Conservation (phyloP, 2,113 vertebrate species). For the Tyrannus savana region DNA sequence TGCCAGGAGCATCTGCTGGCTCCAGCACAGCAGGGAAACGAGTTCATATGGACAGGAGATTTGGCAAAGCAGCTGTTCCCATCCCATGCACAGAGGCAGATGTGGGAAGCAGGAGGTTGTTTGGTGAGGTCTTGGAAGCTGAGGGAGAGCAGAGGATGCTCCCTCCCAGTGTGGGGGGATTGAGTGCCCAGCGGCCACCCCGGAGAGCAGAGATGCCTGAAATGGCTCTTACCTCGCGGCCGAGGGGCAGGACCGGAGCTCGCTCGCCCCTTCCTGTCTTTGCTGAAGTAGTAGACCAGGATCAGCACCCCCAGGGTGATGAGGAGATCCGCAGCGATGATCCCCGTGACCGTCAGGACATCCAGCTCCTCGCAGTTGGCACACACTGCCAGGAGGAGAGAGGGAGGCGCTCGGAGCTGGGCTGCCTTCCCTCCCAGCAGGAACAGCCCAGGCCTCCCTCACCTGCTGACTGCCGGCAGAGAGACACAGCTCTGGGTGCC, state of each 20-base stretch:
- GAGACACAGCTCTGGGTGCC: not conserved
- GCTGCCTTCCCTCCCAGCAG: not conserved
- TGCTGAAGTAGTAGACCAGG: constrained; percentile 75
- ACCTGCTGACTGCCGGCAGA: not conserved
- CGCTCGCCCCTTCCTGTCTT: constrained; percentile 18
- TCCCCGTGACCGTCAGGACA: not conserved
- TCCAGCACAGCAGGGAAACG: not conserved
- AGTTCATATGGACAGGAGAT: not conserved
- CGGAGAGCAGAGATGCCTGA: fast-evolving
- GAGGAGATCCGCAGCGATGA: constrained; percentile 65
- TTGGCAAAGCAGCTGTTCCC: not conserved
- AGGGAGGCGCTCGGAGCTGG: not conserved
- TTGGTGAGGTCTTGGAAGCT: not conserved
- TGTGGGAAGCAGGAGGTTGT: not conserved
- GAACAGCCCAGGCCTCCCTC: not conserved
- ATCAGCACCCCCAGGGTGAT: constrained; percentile 74
- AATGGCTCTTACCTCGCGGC: constrained; percentile 49
- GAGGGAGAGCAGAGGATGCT: not conserved
- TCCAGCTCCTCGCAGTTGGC: constrained; percentile 71
- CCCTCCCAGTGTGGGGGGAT: fast-evolving
- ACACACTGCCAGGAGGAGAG: constrained; percentile 66
- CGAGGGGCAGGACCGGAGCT: not conserved
- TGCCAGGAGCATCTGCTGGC: not conserved
- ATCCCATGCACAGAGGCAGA: not conserved
- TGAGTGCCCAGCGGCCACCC: fast-evolving